These are phyloP conservation scores for Podocnemis expansa DNA, from an alignment of 2,113 vertebrate genomes.

Conservation along the genomic window DNA sequence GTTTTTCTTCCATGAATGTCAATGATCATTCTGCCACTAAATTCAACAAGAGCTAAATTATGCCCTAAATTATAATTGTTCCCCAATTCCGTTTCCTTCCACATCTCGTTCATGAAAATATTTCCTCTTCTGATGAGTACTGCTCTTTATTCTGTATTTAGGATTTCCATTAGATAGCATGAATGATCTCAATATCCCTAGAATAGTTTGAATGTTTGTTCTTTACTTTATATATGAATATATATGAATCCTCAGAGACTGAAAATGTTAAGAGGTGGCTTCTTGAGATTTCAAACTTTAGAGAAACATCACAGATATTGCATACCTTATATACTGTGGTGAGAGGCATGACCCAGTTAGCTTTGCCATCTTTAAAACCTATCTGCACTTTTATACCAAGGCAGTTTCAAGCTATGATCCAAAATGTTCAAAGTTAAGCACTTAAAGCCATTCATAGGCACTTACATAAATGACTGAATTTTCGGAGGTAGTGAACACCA, in stretches of 20 bases:
- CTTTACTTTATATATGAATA: conserved; percentile 1
- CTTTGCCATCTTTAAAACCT: background rate
- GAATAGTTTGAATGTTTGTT: background rate
- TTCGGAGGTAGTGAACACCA: background rate
- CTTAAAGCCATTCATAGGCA: background rate
- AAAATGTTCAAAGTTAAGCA: background rate
- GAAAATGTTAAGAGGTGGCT: background rate
- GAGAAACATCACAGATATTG: background rate
- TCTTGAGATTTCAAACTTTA: background rate
- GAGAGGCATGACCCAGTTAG: background rate
- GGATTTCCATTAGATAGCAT: background rate
- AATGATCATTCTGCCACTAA: background rate
- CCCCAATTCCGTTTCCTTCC: background rate
- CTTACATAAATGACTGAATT: background rate
- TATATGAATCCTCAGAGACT: background rate
- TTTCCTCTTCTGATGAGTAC: background rate
- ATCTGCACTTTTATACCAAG: background rate
- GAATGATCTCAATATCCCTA: background rate
- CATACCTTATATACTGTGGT: background rate
- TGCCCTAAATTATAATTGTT: conserved; percentile 5
- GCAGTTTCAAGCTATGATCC: background rate
- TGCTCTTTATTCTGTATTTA: background rate
- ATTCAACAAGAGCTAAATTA: background rate
- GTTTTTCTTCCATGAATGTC: conserved; percentile 9
- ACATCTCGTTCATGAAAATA: background rate